Evolutionary conservation across 1,140 invertebrate genomes (phyloP), one percentile per base, ranked within the genome.

Genomic region (Neelides sp.): DNA sequence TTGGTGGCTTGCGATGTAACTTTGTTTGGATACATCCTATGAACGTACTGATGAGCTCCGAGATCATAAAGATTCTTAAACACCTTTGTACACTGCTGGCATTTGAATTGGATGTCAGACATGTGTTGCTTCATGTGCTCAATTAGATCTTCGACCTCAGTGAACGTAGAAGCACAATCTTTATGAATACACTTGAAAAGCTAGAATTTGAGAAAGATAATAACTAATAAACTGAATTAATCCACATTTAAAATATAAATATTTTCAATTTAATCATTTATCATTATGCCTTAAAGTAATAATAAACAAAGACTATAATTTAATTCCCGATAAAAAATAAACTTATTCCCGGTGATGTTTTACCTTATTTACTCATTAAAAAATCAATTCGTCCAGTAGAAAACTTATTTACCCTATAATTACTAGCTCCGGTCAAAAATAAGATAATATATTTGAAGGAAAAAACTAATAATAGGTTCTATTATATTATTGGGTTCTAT

Each of bases 131-230:
- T 68, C 1, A 73, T 76, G 56, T 81, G 78, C 40, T 75, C 71
- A 23, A 82, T 63, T 59, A 79, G 79, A n/a, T 69, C 62, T 24
- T 80, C 76, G 13, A 80, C 63, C 20, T 79, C 76, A 30, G 69
- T 64, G 58, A 79, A 82, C 54, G 75, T 76, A 54, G 69, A 62
- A 15, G 70, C 70, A 62, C 79, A 81, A 15, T 69, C 70, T 47
- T 71, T 74, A 59, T 79, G 71, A 26, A 79, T 75, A 62, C 79
- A 81, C 57, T 77, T 76, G 63, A 78, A 80, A 3, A 80, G 78
- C 72, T 79, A 68, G 7, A 71, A 62, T 54, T n/a, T 46, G 3
- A 65, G 65, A 50, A 66, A 48, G 56, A 68, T 66, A 44, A 65
- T 68, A 17, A 68, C 60, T 50, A 71, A 67, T 15, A 69, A 52